phyloP scores from a whole-genome alignment of 2,113 vertebrate genomes.

The Haliaeetus leucogaster region DNA sequence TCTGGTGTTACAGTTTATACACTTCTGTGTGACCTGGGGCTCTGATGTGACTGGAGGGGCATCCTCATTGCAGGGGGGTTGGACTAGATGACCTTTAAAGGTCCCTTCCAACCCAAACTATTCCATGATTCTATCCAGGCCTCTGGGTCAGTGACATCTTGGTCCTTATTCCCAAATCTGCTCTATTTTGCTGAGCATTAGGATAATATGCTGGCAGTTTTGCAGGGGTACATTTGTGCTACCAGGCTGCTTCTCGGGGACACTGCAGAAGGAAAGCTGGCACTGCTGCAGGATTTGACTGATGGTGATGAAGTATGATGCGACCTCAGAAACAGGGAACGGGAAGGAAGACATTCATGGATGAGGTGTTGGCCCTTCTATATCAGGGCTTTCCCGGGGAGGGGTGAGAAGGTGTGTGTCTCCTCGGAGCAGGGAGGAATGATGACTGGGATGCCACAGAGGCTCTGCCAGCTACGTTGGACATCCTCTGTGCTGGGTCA shows the following conservation, averaged over 20 bases:
- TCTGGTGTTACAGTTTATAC: not conserved
- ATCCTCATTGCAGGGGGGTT: not conserved
- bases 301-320: not conserved
- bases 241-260: not conserved
- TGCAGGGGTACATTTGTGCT: not conserved
- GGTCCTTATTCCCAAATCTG: not conserved
- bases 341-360: not conserved
- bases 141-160: not conserved
- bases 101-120: not conserved
- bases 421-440: not conserved
- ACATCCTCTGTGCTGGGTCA: not conserved
- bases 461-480: not conserved
- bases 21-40: not conserved
- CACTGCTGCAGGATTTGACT: not conserved
- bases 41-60: not conserved
- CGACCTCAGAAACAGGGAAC: not conserved
- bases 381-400: not conserved
- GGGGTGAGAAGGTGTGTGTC: not conserved
- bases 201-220: not conserved
- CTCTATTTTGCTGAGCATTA: not conserved
- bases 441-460: fast-evolving
- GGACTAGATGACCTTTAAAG: not conserved
- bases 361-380: not conserved
- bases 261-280: not conserved
- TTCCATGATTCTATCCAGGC: not conserved